These are phyloP conservation scores for Brachypteracias leptosomus DNA, from an alignment of 2,113 vertebrate species.

Conservation along the genomic window DNA sequence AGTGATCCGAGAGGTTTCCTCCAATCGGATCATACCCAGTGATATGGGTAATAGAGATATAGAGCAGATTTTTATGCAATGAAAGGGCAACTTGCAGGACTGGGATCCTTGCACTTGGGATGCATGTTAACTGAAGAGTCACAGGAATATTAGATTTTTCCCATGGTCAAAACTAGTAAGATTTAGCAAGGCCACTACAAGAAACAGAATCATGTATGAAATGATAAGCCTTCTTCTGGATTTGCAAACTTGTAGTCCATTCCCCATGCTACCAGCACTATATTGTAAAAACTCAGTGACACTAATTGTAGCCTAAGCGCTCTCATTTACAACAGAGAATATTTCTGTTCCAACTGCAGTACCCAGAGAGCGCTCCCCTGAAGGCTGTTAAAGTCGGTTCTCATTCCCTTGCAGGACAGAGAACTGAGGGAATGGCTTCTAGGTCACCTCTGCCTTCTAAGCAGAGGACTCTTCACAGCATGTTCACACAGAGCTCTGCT, in stretches of 20 bases:
- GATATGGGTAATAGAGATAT: neutral
- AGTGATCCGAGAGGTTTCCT: neutral
- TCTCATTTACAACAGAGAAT: neutral
- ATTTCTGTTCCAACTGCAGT: neutral
- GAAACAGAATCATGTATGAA: neutral
- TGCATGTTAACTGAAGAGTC: neutral
- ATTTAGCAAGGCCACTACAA: neutral
- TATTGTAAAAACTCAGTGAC: neutral
- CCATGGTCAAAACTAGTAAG: neutral
- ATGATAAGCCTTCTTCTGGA: neutral
- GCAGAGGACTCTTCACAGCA: neutral
- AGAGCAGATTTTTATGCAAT: neutral
- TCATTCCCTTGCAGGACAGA: neutral
- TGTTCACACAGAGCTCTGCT: neutral
- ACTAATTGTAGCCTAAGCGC: neutral
- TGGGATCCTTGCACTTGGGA: too few relatives aligned
- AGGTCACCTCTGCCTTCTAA: neutral
- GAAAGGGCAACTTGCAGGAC: neutral
- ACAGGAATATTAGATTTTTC: neutral
- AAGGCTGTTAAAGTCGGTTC: neutral
- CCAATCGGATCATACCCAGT: neutral
- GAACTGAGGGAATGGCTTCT: neutral
- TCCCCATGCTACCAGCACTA: neutral
- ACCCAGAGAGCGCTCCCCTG: neutral
- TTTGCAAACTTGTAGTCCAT: neutral